These are phyloP conservation scores for Cephalopholis sonnerati DNA, from an alignment of 2,113 vertebrate genomes.

Conservation along the genomic window DNA sequence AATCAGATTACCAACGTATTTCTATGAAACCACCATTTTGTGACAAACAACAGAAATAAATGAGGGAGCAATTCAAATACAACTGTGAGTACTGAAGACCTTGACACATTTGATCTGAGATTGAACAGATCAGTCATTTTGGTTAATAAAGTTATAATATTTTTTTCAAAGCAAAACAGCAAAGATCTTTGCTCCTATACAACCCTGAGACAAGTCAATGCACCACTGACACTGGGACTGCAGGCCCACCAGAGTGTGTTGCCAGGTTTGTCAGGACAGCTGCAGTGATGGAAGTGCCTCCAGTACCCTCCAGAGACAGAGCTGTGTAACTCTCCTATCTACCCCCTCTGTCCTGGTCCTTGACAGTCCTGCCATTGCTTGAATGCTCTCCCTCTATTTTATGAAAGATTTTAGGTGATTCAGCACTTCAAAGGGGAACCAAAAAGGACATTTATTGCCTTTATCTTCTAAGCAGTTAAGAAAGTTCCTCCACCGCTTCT, in stretches of 20 bases:
- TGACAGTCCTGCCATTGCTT: neutral
- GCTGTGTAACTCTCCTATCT: neutral
- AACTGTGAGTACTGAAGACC: neutral
- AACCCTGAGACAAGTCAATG: neutral
- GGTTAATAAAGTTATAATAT: neutral
- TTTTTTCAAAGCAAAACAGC: neutral
- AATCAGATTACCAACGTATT: slow-evolving; percentile 26
- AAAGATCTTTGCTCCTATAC: neutral
- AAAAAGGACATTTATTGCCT: neutral
- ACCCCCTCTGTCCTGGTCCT: neutral
- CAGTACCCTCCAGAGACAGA: slow-evolving; percentile 13
- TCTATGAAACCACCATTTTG: slow-evolving; percentile 10
- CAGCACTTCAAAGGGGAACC: neutral
- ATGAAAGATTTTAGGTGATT: neutral
- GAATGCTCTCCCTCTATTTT: neutral
- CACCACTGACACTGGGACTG: slow-evolving; percentile 11
- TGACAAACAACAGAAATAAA: slow-evolving; percentile 13
- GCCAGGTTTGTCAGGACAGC: slow-evolving; percentile 19
- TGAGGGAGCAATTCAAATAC: neutral
- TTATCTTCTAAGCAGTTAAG: neutral
- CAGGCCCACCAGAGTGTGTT: neutral
- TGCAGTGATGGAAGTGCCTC: slow-evolving; percentile 32
- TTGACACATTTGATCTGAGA: neutral
- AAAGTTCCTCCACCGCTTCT: neutral
- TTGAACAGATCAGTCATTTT: neutral